Conservation (phyloP, 2,888 invertebrate genomes). For the Eutolmus rufibarbis region DNA sequence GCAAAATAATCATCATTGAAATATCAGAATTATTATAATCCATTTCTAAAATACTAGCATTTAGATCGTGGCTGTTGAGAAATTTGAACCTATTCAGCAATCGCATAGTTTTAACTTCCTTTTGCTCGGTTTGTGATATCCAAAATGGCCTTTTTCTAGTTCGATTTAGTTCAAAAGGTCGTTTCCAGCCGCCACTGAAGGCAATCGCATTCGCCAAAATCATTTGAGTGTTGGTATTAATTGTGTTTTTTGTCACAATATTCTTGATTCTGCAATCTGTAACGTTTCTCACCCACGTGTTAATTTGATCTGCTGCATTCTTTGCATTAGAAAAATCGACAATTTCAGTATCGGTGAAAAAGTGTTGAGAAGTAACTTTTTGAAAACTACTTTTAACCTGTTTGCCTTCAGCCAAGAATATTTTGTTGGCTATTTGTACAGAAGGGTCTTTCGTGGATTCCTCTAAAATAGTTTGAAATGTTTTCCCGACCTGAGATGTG, state of each 20-base stretch:
- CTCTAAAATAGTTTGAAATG: slow-evolving; percentile 54
- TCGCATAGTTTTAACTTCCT: slow-evolving; percentile 75
- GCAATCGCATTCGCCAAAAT: slow-evolving; percentile 87
- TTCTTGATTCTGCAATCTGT: slow-evolving; percentile 86
- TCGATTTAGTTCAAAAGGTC: slow-evolving; percentile 67
- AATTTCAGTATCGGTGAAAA: slow-evolving; percentile 71
- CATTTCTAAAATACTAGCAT: slow-evolving; percentile 71
- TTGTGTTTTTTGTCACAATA: slow-evolving; percentile 68
- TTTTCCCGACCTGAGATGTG: slow-evolving; percentile 47
- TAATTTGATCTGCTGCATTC: slow-evolving; percentile 70
- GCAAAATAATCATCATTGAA: slow-evolving; percentile 79
- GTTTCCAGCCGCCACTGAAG: slow-evolving; percentile 82
- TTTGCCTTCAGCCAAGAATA: slow-evolving; percentile 71
- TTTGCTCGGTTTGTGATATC: slow-evolving; percentile 64
- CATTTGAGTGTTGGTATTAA: slow-evolving; percentile 68
- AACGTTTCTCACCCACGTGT: slow-evolving; percentile 79
- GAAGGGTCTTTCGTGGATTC: slow-evolving; percentile 53
- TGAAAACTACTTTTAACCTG: slow-evolving; percentile 67
- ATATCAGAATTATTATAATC: slow-evolving; percentile 74
- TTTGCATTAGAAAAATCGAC: slow-evolving; percentile 69
- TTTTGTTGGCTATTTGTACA: slow-evolving; percentile 74
- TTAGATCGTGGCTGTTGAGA: slow-evolving; percentile 58
- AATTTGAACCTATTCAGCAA: slow-evolving; percentile 61
- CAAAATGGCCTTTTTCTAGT: slow-evolving; percentile 75
- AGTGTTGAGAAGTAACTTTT: slow-evolving; percentile 68